A percentile compares a stretch with the other conserved stretches of the same genome.
These are phyloP conservation scores for Cyphomyrmex costatus DNA, from an alignment of 1,140 invertebrate genomes.

Conservation along the genomic window DNA sequence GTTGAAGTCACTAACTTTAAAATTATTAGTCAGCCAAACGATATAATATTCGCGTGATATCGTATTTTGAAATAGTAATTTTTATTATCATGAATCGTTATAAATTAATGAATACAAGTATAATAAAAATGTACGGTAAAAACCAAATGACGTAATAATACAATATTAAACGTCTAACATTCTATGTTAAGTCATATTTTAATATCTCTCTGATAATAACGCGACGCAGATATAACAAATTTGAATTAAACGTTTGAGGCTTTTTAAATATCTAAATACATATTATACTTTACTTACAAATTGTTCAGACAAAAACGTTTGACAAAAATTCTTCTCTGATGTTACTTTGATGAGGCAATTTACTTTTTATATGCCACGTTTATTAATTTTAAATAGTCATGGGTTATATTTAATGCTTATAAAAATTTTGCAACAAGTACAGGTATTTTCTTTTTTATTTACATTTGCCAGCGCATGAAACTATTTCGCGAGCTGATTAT, in stretches of 20 bases:
- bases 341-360: not conserved
- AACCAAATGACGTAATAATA: constrained; percentile 1
- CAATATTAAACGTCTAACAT: constrained; percentile 32
- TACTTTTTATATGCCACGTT: not conserved
- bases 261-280: constrained; percentile 10
- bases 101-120: not conserved
- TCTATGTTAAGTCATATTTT: constrained; percentile 4
- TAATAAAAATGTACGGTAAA: not conserved
- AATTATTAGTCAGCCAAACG: constrained; percentile 9
- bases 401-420: not conserved
- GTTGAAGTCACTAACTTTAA: not conserved
- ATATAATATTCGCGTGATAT: not conserved
- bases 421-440: not conserved
- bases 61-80: not conserved
- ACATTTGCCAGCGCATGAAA: not conserved
- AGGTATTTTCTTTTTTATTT: not conserved
- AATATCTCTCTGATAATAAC: not conserved
- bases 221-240: not conserved
- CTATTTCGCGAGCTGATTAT: not conserved
- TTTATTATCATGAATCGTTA: not conserved
- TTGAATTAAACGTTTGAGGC: not conserved
- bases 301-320: not conserved
- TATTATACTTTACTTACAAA: not conserved
- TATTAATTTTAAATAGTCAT: not conserved
- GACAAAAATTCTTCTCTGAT: not conserved